A percentile compares a stretch with the other conserved stretches of the same genome.
Conservation (phyloP, 2,113 vertebrate species). For the Cairina moschata region DNA sequence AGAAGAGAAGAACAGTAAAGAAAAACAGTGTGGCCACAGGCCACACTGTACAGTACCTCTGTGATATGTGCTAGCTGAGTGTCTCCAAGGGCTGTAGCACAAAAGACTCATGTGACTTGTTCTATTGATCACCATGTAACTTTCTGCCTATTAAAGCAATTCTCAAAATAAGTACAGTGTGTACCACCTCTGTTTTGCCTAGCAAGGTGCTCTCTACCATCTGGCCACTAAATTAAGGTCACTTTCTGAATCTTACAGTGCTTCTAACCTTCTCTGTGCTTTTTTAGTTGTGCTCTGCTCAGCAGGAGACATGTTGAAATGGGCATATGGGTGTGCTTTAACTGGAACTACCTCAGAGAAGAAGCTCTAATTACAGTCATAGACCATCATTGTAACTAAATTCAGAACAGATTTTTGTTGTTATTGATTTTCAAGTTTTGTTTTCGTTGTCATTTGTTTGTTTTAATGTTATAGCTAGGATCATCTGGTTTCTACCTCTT, state of each 20-base stretch:
- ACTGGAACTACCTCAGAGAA: not conserved
- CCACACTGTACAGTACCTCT: accelerated
- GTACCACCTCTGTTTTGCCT: not conserved
- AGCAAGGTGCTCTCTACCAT: not conserved
- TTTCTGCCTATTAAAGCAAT: not conserved
- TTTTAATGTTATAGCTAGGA: not conserved
- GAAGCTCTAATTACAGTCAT: not conserved
- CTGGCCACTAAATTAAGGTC: not conserved
- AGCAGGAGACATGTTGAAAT: not conserved
- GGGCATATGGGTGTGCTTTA: not conserved
- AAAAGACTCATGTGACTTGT: not conserved
- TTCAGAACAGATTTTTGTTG: not conserved
- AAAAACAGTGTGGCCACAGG: not conserved
- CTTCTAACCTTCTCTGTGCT: not conserved
- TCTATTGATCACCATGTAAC: not conserved
- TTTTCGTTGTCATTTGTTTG: not conserved
- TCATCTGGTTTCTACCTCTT: not conserved
- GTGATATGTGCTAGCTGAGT: not conserved
- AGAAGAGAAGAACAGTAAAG: not conserved
- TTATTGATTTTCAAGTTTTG: not conserved
- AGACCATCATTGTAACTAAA: not conserved
- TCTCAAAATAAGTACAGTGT: not conserved
- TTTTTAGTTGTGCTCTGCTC: not conserved
- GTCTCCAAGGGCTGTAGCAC: not conserved
- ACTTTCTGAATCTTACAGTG: not conserved